A percentile compares a stretch with the other conserved stretches of the same genome.
These are phyloP conservation scores for Protonibea diacanthus DNA, from an alignment of 2,797 vertebrate species.

Conservation along the genomic window DNA sequence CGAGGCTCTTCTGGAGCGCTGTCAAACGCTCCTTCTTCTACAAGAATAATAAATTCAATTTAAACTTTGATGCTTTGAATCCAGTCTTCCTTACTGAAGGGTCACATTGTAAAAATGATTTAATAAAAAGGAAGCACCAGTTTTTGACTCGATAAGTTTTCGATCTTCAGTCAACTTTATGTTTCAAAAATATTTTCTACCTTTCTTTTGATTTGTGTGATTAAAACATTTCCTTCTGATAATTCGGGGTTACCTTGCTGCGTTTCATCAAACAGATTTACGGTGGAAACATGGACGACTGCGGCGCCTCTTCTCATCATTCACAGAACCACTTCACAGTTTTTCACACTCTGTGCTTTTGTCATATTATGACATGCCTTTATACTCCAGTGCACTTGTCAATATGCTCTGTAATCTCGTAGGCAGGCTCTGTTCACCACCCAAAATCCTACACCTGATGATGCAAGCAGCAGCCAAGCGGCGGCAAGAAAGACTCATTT, in stretches of 20 bases:
- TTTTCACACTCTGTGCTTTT: slow-evolving; percentile 36
- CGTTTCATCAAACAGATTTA: not conserved
- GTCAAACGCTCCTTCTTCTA: no score
- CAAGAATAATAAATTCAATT: no score
- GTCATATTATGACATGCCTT: slow-evolving; percentile 46
- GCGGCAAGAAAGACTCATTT: slow-evolving; percentile 59
- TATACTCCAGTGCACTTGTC: slow-evolving; percentile 46
- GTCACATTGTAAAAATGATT: not conserved
- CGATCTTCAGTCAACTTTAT: not conserved
- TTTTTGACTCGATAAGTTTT: not conserved
- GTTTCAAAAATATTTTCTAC: no score
- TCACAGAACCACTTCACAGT: slow-evolving; percentile 8
- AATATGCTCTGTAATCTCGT: slow-evolving; percentile 25
- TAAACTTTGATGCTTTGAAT: no score
- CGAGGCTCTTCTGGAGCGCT: no score
- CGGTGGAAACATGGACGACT: slow-evolving; percentile 31
- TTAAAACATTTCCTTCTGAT: not conserved
- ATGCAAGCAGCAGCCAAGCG: slow-evolving; percentile 63
- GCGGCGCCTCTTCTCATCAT: slow-evolving; percentile 10
- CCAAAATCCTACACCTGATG: slow-evolving; percentile 57
- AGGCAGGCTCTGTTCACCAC: slow-evolving; percentile 39
- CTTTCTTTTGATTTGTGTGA: no score
- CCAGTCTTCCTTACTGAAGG: no score
- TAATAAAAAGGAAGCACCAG: not conserved
- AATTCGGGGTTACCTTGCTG: not conserved